A percentile compares a stretch with the other conserved stretches of the same genome.
phyloP scores from a whole-genome alignment of 2,888 invertebrate genomes.

The Tryphoninae sp. region DNA sequence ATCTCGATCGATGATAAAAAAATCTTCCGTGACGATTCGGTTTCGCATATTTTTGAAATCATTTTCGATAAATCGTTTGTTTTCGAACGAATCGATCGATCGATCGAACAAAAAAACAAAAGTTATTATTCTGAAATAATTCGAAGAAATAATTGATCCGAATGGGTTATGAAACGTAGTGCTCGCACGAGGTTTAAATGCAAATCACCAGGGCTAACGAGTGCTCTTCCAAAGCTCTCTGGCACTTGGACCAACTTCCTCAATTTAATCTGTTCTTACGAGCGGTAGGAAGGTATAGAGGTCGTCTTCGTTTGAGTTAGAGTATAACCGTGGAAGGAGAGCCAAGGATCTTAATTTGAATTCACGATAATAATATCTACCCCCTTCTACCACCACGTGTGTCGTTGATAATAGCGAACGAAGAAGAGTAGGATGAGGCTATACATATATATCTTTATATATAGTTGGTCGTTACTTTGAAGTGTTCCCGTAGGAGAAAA shows the following conservation, averaged over 20 bases:
- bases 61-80: too few species aligned
- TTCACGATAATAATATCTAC: slow-evolving; percentile 53
- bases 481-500: slow-evolving; percentile 62
- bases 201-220: slow-evolving; percentile 7
- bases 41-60: too few species aligned
- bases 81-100: too few species aligned
- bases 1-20: too few species aligned
- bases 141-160: neutral
- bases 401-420: slow-evolving; percentile 59
- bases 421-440: slow-evolving; percentile 43
- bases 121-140: too few species aligned
- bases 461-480: slow-evolving; percentile 54
- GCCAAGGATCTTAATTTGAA: slow-evolving; percentile 59
- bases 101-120: too few species aligned
- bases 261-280: slow-evolving; percentile 58
- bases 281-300: slow-evolving; percentile 44
- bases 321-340: neutral
- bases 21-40: too few species aligned
- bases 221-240: slow-evolving; percentile 26
- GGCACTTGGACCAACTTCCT: slow-evolving; percentile 47
- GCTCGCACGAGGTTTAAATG: slow-evolving; percentile 11
- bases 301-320: slow-evolving; percentile 47
- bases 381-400: slow-evolving; percentile 41
- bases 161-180: neutral
- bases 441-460: slow-evolving; percentile 21